Conservation (phyloP, 2,113 vertebrate genomes). For the Halcyon senegalensis region DNA sequence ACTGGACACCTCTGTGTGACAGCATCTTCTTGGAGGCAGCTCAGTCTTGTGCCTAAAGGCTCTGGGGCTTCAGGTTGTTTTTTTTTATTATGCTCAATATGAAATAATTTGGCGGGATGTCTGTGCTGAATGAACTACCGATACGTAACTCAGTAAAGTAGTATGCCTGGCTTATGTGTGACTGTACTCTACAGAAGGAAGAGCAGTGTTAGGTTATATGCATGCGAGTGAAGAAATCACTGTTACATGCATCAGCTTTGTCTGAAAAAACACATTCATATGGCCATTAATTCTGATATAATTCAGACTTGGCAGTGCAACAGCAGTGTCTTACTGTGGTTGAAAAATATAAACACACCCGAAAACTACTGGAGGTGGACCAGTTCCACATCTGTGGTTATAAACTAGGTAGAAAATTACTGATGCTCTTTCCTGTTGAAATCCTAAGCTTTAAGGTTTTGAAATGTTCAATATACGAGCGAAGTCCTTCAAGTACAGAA, state of each 20-base stretch:
- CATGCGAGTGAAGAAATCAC: background rate
- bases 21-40: background rate
- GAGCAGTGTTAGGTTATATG: background rate
- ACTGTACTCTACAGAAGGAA: background rate
- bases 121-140: background rate
- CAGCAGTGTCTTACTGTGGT: background rate
- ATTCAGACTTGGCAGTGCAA: background rate
- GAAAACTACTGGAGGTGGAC: background rate
- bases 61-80: background rate
- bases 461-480: background rate
- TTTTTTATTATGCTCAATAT: background rate
- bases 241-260: background rate
- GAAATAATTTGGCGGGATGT: background rate
- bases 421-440: background rate
- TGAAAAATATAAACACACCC: background rate
- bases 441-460: background rate
- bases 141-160: background rate
- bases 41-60: background rate
- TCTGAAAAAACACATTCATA: background rate
- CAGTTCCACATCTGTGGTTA: background rate
- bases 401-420: background rate
- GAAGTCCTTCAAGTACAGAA: no score
- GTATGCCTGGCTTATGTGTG: background rate
- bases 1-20: background rate
- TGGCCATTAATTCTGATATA: background rate